phyloP scores from a whole-genome alignment of 2,888 invertebrate genomes.

The Lamproptera curius region DNA sequence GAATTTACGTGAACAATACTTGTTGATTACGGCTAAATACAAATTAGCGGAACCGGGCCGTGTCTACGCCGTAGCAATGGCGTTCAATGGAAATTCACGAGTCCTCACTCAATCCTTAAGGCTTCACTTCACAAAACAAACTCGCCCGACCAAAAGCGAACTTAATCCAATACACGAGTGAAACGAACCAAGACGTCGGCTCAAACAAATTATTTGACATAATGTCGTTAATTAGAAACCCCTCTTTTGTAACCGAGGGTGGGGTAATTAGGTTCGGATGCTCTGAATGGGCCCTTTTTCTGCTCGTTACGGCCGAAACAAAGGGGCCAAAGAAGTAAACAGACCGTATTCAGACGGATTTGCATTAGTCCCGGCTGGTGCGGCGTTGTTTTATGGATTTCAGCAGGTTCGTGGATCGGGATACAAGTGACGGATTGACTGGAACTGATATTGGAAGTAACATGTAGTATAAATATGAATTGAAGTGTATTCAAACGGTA shows the following conservation, averaged over 20 bases:
- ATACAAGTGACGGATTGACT: no score
- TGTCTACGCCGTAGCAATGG: no score
- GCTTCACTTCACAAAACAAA: conserved; percentile 57
- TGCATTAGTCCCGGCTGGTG: conserved; percentile 62
- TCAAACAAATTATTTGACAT: conserved; percentile 78
- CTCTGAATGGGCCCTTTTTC: conserved; percentile 76
- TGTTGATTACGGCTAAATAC: no score
- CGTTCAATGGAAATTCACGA: conserved; percentile 21
- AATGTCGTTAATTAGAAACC: conserved; percentile 78
- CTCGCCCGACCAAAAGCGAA: conserved; percentile 52
- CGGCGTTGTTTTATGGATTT: conserved; percentile 29
- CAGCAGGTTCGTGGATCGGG: no score
- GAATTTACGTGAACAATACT: no score
- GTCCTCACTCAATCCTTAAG: conserved; percentile 42
- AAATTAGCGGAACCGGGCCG: no score
- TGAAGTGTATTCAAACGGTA: no score
- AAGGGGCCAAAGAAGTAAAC: conserved; percentile 73
- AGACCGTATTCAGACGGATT: conserved; percentile 68
- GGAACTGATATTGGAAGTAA: no score
- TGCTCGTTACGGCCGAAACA: conserved; percentile 75
- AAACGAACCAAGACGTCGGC: conserved; percentile 64
- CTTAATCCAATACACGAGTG: conserved; percentile 68
- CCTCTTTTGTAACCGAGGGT: conserved; percentile 67
- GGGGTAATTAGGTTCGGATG: conserved; percentile 76
- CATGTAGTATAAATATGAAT: no score